Percentiles rank a stretch among this genome's conserved stretches.
Evolutionary conservation across 2,113 vertebrate species (phyloP).

Genomic region (Odocoileus hemionus): DNA sequence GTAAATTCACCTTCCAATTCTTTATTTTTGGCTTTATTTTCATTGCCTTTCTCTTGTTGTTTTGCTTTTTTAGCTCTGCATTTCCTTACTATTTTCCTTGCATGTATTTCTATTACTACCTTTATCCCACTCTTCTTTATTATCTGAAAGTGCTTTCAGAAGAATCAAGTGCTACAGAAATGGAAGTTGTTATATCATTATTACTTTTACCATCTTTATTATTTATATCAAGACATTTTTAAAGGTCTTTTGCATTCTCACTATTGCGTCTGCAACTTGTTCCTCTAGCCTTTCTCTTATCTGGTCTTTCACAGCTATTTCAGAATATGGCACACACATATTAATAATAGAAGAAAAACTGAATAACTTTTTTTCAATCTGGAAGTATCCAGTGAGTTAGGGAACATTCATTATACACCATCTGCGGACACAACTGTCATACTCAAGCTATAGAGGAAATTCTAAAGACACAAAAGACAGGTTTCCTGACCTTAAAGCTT

Average conservation of each 20-base stretch:
- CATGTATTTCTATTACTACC: not conserved
- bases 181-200: not conserved
- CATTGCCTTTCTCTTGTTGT: not conserved
- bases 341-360: not conserved
- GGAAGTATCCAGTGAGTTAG: not conserved
- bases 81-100: not conserved
- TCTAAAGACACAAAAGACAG: not conserved
- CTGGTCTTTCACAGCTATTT: not conserved
- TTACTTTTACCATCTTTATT: not conserved
- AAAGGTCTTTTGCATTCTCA: not conserved
- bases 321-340: not conserved
- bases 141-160: not conserved
- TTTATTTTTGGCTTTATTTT: constrained; percentile 14
- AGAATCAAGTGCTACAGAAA: constrained; percentile 12
- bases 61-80: not conserved
- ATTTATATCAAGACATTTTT: not conserved
- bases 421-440: not conserved
- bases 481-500: not conserved
- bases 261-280: not conserved
- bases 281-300: constrained; percentile 3
- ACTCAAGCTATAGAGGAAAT: not conserved
- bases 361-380: not conserved
- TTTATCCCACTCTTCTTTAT: not conserved
- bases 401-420: not conserved
- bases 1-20: not conserved